Percentiles rank a stretch among this genome's conserved stretches.
Evolutionary conservation across 2,888 invertebrate genomes (phyloP).

Genomic region (Nomada hirtipes): DNA sequence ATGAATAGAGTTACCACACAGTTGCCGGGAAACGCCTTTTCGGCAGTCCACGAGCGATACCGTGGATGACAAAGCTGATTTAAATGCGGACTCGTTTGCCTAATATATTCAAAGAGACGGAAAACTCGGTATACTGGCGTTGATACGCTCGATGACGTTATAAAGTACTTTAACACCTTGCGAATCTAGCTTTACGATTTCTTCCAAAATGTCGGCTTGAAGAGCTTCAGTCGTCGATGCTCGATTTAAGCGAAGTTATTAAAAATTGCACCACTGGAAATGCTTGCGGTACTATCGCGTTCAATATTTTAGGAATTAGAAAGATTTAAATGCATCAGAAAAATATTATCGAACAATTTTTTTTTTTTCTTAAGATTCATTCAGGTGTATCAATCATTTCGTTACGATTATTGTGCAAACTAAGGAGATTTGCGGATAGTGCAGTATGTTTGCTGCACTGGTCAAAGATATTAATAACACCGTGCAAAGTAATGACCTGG

Average conservation of each 20-base stretch:
- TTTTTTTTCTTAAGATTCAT: no score
- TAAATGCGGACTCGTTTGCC: conserved; percentile 57
- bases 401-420: no score
- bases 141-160: conserved; percentile 20
- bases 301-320: no score
- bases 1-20: conserved; percentile 56
- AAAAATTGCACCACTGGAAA: not conserved
- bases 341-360: no score
- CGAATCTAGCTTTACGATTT: no score
- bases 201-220: not conserved
- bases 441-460: no score
- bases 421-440: no score
- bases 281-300: no score
- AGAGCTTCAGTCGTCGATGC: not conserved
- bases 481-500: conserved; percentile 21
- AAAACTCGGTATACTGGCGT: conserved; percentile 16
- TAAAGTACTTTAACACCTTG: conserved; percentile 8
- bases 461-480: conserved; percentile 33
- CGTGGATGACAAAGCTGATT: conserved; percentile 40
- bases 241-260: not conserved
- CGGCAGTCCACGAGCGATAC: conserved; percentile 37
- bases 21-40: conserved; percentile 43
- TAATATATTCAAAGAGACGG: conserved; percentile 54
- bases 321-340: no score
- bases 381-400: no score